These are phyloP conservation scores for Chorisops tibialis DNA, from an alignment of 2,888 invertebrate species.

Conservation along the genomic window DNA sequence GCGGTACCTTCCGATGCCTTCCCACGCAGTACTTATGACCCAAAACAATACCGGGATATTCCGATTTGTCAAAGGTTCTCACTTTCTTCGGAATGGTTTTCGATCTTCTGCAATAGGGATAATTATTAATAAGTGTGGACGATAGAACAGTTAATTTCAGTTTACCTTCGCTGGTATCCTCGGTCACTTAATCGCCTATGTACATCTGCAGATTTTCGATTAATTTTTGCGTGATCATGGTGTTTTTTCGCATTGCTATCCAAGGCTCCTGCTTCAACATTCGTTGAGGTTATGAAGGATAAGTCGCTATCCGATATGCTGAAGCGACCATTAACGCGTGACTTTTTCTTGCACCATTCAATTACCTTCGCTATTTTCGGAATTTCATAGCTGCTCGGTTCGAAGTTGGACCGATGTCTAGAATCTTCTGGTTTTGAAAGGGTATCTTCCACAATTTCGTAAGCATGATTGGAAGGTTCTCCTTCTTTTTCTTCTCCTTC, in stretches of 20 bases:
- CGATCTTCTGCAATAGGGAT: neutral
- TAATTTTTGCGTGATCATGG: neutral
- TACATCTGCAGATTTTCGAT: neutral
- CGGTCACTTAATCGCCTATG: conserved; percentile 1
- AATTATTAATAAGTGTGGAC: neutral
- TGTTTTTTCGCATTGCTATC: neutral
- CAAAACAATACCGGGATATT: conserved; percentile 52
- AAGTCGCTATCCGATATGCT: too few relatives aligned
- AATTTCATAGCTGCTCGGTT: neutral
- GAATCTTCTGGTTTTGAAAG: neutral
- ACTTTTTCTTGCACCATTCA: conserved; percentile 6
- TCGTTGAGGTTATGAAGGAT: too few relatives aligned
- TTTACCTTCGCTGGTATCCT: neutral
- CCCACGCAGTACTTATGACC: conserved; percentile 59
- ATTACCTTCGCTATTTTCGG: neutral
- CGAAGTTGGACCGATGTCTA: neutral
- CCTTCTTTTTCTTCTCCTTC: neutral
- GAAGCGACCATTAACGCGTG: neutral
- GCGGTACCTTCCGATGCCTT: conserved; percentile 57
- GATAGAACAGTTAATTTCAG: neutral
- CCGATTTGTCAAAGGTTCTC: neutral
- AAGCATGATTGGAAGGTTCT: neutral
- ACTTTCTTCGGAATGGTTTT: neutral
- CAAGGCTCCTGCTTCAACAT: neutral
- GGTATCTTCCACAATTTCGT: neutral